Percentiles rank a stretch among this genome's conserved stretches.
phyloP scores from a whole-genome alignment of 2,888 invertebrate genomes.

The Cordylochernes scorpioides region DNA sequence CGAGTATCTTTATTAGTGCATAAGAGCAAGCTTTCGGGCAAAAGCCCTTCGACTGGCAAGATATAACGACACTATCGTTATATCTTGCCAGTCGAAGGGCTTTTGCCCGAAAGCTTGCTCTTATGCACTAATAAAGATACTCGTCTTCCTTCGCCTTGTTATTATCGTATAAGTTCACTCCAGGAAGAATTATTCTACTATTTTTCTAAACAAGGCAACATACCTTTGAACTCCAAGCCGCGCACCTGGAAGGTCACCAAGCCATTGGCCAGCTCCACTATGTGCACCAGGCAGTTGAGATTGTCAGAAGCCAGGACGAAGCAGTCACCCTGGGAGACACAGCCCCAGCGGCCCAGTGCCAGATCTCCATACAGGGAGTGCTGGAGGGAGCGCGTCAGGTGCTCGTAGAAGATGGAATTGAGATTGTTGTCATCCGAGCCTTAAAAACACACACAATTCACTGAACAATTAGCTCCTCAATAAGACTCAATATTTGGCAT shows the following conservation, averaged over 20 bases:
- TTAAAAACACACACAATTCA: slow-evolving; percentile 5
- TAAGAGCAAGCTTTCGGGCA: no score
- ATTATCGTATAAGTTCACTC: no score
- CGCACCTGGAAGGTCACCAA: slow-evolving; percentile 89
- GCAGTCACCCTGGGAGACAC: slow-evolving; percentile 85
- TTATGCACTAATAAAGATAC: no score
- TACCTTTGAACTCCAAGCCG: slow-evolving; percentile 73
- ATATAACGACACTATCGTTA: no score
- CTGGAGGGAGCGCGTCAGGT: slow-evolving; percentile 78
- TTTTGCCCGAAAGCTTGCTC: no score
- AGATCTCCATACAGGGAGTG: slow-evolving; percentile 83
- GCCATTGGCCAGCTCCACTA: slow-evolving; percentile 91
- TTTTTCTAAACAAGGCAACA: slow-evolving; percentile 3
- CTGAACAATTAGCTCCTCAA: no score
- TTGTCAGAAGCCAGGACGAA: slow-evolving; percentile 94
- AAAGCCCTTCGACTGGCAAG: no score
- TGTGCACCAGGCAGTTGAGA: slow-evolving; percentile 87
- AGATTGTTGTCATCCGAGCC: slow-evolving; percentile 78
- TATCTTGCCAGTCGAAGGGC: no score
- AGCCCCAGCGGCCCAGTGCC: slow-evolving; percentile 72
- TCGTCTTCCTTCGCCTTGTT: no score
- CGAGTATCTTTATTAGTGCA: no score
- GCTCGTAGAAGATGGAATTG: slow-evolving; percentile 98
- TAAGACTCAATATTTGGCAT: no score
- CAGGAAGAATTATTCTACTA: no score